Evolutionary conservation across 2,113 vertebrate species (phyloP).

Genomic region (Geococcyx californianus): DNA sequence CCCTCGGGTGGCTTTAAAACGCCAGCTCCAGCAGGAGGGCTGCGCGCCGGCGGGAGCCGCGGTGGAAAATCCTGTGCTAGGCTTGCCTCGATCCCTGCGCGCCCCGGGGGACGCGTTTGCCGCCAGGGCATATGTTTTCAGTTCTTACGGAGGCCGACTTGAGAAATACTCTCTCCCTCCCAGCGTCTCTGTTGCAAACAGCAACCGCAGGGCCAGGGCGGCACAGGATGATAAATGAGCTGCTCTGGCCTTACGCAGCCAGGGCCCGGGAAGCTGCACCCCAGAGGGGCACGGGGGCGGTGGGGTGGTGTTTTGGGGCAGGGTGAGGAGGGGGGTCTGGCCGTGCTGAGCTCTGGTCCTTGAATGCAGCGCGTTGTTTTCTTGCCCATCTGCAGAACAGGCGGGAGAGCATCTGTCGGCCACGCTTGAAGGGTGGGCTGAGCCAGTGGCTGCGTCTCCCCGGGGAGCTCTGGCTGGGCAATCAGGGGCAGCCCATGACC

Average conservation of each 20-base stretch:
- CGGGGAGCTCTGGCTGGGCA: not conserved
- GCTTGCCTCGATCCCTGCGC: conserved; percentile 4
- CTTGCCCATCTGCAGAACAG: conserved; percentile 50
- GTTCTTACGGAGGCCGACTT: conserved; percentile 55
- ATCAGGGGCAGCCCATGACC: rapidly evolving
- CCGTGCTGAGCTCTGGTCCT: not conserved
- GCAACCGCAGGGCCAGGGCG: conserved; percentile 43
- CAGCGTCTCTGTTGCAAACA: conserved; percentile 61
- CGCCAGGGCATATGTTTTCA: conserved; percentile 62
- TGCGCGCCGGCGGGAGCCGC: not conserved
- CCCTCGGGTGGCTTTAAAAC: not conserved
- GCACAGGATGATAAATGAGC: conserved; percentile 62
- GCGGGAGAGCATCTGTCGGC: conserved; percentile 51
- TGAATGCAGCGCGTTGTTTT: conserved; percentile 10
- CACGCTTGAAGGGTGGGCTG: conserved; percentile 30
- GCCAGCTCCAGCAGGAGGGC: not conserved
- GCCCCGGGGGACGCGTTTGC: conserved; percentile 30
- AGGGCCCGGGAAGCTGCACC: not conserved
- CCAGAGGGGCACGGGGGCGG: rapidly evolving
- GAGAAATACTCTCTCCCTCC: conserved; percentile 62
- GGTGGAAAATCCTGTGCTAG: conserved; percentile 46
- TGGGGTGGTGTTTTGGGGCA: not conserved
- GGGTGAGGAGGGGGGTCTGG: not conserved
- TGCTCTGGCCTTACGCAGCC: conserved; percentile 19
- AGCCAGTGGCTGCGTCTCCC: not conserved